Conservation (phyloP, 2,888 invertebrate species). For the Brachyptera putata region DNA sequence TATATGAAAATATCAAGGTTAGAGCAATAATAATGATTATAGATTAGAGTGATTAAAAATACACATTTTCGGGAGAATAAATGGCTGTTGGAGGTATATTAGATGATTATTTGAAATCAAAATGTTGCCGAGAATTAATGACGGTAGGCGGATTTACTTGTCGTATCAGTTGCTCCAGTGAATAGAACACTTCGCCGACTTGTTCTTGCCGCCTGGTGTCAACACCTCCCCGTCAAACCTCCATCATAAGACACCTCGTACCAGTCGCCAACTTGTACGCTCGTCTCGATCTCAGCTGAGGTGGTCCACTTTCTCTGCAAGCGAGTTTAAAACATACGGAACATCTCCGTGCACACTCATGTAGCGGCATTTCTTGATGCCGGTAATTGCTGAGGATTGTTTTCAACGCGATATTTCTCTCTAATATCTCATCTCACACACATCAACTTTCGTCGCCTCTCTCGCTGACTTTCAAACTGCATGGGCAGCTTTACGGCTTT, state of each 20-base stretch:
- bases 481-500: not conserved
- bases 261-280: not conserved
- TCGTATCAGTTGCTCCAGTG: not conserved
- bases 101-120: too few species aligned
- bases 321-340: too few species aligned
- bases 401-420: not conserved
- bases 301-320: too few species aligned
- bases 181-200: not conserved
- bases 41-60: too few species aligned
- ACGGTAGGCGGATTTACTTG: too few species aligned
- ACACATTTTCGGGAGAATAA: too few species aligned
- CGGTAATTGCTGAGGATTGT: not conserved
- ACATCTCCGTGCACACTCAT: too few species aligned
- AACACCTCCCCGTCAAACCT: not conserved
- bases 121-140: too few species aligned
- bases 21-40: too few species aligned
- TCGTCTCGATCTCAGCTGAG: not conserved
- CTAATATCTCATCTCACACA: not conserved
- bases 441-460: not conserved
- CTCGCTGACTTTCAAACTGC: not conserved
- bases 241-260: not conserved
- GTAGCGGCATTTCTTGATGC: not conserved
- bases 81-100: too few species aligned
- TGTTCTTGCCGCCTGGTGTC: not conserved
- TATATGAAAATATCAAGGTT: too few species aligned